Base-by-base conservation (phyloP, 2,888 invertebrate species). In the Hofmannophila pseudospretella region DNA sequence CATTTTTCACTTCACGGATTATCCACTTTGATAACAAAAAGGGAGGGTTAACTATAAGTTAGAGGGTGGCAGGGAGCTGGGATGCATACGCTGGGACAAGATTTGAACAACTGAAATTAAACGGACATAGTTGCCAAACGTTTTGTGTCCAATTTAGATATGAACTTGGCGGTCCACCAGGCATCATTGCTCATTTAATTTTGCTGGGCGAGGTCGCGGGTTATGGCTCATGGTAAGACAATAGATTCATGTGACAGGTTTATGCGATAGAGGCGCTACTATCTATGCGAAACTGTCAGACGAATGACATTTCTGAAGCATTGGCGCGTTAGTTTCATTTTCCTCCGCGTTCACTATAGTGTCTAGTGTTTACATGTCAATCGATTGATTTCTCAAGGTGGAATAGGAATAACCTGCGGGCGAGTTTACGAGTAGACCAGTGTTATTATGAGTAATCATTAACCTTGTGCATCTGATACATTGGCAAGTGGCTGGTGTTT, bases 101-200 rank as follows among this genome's bases (percentile, higher is more conserved):
- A 80, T 71, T 80, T 79, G 81, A 82, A 86, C 86, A 85, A 85
- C 86, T 87, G 88, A 87, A 80, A 85, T 84, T 80, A 81, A 86
- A 86, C 69, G 75, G 74, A 74, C 65, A 64, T 74, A 67, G 75
- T 70, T 87, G 87, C 88, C 88, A 88, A 87, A 78, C 68, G 68
- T 39, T 76, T 79, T 67, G 79, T 69, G 61, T 73, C 79, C 77
- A 68, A 69, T 82, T 84, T 87, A 88, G 87, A 81, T 62, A 72
- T 61, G 65, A 54, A 71, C 73, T 86, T 85, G 85, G 86, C 86
- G 55, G 54, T 70, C 70, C 54, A 68, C 80, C 72, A 75, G 77
- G 67, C 60, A 51, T 51, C 50, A 62, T 67, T 66, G 65, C 53
- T 51, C 50, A 62, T 67, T 66, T 62, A 67, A 68, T 68, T 60